A percentile compares a stretch with the other conserved stretches of the same genome.
phyloP scores from a whole-genome alignment of 2,113 vertebrate species.

The Odocoileus virginianus region DNA sequence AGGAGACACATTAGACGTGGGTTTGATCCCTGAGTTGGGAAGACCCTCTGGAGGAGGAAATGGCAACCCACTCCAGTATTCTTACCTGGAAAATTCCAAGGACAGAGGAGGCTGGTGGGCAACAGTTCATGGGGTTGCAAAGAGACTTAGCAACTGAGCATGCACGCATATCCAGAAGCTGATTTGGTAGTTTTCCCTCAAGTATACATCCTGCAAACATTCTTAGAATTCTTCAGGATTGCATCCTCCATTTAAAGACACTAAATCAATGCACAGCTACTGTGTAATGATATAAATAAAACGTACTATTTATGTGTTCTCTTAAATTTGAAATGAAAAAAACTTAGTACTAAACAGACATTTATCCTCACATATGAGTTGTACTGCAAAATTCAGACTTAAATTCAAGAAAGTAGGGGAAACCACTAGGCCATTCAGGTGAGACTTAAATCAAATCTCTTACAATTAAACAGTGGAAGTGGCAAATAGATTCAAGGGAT shows the following conservation, averaged over 20 bases:
- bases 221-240: background rate
- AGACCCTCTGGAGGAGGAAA: background rate
- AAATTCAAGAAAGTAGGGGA: background rate
- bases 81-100: background rate
- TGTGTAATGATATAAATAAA: background rate
- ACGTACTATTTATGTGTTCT: background rate
- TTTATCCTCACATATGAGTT: background rate
- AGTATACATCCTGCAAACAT: background rate
- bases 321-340: slow-evolving; percentile 12
- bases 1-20: background rate
- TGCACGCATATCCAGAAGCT: background rate
- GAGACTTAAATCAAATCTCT: background rate
- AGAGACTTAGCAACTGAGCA: background rate
- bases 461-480: background rate
- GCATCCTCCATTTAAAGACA: slow-evolving; percentile 5
- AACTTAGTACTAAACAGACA: background rate
- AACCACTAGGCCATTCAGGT: background rate
- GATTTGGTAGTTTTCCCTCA: background rate
- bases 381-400: background rate
- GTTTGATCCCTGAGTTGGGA: background rate
- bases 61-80: background rate
- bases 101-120: background rate
- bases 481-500: background rate
- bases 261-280: background rate
- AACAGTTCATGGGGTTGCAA: background rate